Conservation (phyloP, 2,888 invertebrate species). For the Epinotia brunnichana region DNA sequence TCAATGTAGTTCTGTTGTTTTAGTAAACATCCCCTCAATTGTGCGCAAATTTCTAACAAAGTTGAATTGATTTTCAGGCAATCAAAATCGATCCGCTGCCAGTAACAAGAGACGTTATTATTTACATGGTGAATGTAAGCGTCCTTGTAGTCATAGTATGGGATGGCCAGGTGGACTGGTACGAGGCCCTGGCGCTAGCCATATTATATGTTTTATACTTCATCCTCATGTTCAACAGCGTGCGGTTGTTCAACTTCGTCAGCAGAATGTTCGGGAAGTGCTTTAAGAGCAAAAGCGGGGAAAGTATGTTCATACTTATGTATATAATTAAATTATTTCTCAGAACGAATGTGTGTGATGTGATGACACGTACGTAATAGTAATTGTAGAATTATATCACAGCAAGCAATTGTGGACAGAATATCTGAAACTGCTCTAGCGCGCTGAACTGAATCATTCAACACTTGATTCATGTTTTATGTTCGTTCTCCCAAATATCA, state of each 20-base stretch:
- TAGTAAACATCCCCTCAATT: too few species aligned
- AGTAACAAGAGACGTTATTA: conserved; percentile 90
- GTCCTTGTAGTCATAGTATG: conserved; percentile 89
- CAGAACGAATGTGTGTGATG: too few species aligned
- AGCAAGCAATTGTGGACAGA: too few species aligned
- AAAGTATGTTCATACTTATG: conserved; percentile 51
- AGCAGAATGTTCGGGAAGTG: conserved; percentile 54
- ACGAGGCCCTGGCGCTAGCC: conserved; percentile 89
- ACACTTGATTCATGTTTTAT: neutral
- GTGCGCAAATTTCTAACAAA: neutral
- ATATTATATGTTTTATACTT: conserved; percentile 90
- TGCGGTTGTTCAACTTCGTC: conserved; percentile 69
- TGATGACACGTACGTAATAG: too few species aligned
- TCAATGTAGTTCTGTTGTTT: too few species aligned
- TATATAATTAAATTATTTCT: neutral
- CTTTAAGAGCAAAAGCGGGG: conserved; percentile 46
- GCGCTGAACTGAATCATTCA: too few species aligned
- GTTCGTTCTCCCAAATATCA: neutral
- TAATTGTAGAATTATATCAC: too few species aligned
- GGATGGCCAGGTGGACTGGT: conserved; percentile 91
- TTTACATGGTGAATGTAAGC: conserved; percentile 89
- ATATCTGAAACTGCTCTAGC: neutral
- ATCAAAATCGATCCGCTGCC: conserved; percentile 91
- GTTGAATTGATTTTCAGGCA: conserved; percentile 79
- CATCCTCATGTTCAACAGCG: conserved; percentile 87